phyloP scores from a whole-genome alignment of 2,797 vertebrate species.

The Urophycis tenuis region DNA sequence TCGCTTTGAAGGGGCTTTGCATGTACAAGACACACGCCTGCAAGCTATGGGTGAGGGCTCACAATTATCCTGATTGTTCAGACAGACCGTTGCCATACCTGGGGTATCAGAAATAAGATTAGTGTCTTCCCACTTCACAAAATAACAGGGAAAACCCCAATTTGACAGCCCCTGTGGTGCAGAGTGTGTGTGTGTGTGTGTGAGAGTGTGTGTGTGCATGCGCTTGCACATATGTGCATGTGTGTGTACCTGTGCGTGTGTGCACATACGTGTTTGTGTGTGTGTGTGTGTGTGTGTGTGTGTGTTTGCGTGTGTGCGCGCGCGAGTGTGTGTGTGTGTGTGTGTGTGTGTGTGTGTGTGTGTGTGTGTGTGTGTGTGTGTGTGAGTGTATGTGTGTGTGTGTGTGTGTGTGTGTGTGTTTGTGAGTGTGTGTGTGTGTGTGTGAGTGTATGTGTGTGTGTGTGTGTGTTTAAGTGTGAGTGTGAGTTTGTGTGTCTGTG shows the following conservation, averaged over 20 bases:
- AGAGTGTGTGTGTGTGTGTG: conserved; percentile 27
- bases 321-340: not conserved
- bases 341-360: not conserved
- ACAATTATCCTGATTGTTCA: conserved; percentile 42
- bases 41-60: conserved; percentile 34
- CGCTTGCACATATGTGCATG: too few relatives aligned
- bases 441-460: conserved; percentile 22
- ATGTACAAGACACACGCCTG: conserved; percentile 23
- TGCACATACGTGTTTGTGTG: not conserved
- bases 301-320: not conserved
- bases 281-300: not conserved
- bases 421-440: not conserved
- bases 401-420: too few relatives aligned
- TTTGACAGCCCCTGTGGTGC: conserved; percentile 16
- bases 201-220: not conserved
- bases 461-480: not conserved
- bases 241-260: not conserved
- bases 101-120: conserved; percentile 32
- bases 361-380: conserved; percentile 27
- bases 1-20: conserved; percentile 25
- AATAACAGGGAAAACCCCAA: conserved; percentile 20
- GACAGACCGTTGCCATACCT: conserved; percentile 27
- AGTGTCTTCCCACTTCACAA: conserved; percentile 10
- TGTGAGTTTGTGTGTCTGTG: not conserved
- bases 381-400: conserved; percentile 31